Percentiles rank a stretch among this genome's conserved stretches.
These are phyloP conservation scores for Erythrocercus mccallii DNA, from an alignment of 2,113 vertebrate species.

Conservation along the genomic window DNA sequence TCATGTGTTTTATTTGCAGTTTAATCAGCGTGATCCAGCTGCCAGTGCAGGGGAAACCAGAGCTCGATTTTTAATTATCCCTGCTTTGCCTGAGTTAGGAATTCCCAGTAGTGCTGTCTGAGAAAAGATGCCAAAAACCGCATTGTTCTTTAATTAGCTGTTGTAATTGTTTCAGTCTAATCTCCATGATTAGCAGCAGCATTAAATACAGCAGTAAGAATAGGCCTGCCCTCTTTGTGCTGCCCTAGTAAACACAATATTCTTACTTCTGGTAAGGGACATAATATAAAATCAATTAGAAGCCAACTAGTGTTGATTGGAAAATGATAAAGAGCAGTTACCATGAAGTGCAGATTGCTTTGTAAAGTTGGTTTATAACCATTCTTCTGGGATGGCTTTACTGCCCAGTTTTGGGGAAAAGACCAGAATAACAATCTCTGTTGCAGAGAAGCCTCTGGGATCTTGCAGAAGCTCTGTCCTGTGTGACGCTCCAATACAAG, in stretches of 20 bases:
- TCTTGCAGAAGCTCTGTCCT: not conserved
- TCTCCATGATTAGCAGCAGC: conserved; percentile 81
- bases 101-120: conserved; percentile 75
- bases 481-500: not conserved
- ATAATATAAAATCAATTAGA: conserved; percentile 72
- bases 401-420: not conserved
- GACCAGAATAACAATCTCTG: not conserved
- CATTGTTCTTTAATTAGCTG: conserved; percentile 86
- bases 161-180: conserved; percentile 84
- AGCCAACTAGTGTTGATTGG: conserved; percentile 59
- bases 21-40: conserved; percentile 81
- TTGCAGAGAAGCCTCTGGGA: not conserved
- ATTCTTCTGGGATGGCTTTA: not conserved
- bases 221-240: conserved; percentile 68
- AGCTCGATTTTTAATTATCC: conserved; percentile 81
- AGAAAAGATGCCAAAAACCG: conserved; percentile 77
- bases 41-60: conserved; percentile 60
- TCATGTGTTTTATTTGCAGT: conserved; percentile 78
- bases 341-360: conserved; percentile 29
- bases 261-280: conserved; percentile 70
- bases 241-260: conserved; percentile 72
- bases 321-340: conserved; percentile 55
- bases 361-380: not conserved
- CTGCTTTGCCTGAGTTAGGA: conserved; percentile 78
- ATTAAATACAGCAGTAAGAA: conserved; percentile 83